Base-by-base conservation (phyloP, 35 echinoderm and acorn worm species). In the Hemicentrotus pulcherrimus region DNA sequence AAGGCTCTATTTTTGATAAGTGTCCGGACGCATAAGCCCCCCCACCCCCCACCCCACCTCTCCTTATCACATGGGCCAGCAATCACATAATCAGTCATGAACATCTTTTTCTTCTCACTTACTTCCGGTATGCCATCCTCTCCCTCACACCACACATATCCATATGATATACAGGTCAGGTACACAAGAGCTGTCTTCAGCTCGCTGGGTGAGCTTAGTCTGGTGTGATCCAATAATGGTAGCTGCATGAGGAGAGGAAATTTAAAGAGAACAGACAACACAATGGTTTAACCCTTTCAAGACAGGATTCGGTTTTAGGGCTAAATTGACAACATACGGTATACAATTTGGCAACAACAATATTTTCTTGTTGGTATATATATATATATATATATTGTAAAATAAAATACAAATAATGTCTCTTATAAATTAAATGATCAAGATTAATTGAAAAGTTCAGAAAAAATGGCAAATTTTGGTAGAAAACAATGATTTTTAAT, bases 131-230 rank as follows among this genome's bases (percentile, higher is more conserved):
- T 58, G 45, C 91, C 91, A 58, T 93, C 91, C 5, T 93, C 91
- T 93, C 91, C 47, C 2, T 93, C 91, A n/a, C 46, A 47, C 91
- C 91, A 93, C 19, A 93, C 48, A 58, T 58, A 93, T 10, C 91
- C 91, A 9, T 93, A 93, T 24, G 91, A 18, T 16, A 93, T 50
- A 31, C 91, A 93, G 91, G 91, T 93, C 46, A 93, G 91, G 46
- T 48, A 93, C 5, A 93, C 91, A 12, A 93, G 15, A 6, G 91
- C 91, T 5, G 47, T 58, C 48, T 93, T 93, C 91, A 32, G 18
- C 30, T 93, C 48, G 10, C 47, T 58, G 28, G 32, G 4, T 31
- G 32, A 14, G 16, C 91, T 47, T 31, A 93, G 91, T 28, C 91
- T 93, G 15, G 47, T 58, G 91, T 93, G 47, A 28, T 93, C 91